Percentiles rank a stretch among this genome's conserved stretches.
Conservation (phyloP, 2,888 invertebrate species). For the Chrysodeixis includens region DNA sequence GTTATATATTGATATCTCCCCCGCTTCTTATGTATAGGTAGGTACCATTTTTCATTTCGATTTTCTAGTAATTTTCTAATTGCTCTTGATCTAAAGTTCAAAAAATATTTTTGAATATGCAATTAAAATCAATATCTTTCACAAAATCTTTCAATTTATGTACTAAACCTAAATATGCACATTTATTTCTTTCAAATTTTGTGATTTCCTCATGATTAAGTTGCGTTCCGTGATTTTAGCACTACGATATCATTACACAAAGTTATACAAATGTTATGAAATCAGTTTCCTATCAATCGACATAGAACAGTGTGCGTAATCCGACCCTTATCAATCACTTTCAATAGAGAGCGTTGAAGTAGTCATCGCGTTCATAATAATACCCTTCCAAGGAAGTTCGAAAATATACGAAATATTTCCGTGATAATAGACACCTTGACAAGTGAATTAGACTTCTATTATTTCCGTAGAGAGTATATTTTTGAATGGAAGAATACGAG, state of each 20-base stretch:
- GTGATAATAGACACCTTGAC: background rate
- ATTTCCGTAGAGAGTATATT: background rate
- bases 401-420: slow-evolving; percentile 5
- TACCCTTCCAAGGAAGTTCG: background rate
- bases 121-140: too few species aligned
- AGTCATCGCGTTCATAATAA: slow-evolving; percentile 15
- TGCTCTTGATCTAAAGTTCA: too few species aligned
- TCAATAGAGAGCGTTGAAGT: slow-evolving; percentile 11
- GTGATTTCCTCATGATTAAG: too few species aligned
- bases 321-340: slow-evolving; percentile 46
- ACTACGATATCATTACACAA: background rate
- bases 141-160: too few species aligned
- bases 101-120: too few species aligned
- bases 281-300: slow-evolving; percentile 27
- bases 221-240: background rate
- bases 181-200: too few species aligned
- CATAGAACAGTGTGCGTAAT: slow-evolving; percentile 22
- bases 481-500: background rate
- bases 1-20: too few species aligned
- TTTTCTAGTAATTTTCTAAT: too few species aligned
- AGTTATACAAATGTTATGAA: slow-evolving; percentile 34
- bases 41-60: too few species aligned
- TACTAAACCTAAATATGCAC: too few species aligned
- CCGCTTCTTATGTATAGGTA: too few species aligned
- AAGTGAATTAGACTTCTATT: background rate